Conservation (phyloP, 2,888 invertebrate species). For the Megaustenia siamemsis region DNA sequence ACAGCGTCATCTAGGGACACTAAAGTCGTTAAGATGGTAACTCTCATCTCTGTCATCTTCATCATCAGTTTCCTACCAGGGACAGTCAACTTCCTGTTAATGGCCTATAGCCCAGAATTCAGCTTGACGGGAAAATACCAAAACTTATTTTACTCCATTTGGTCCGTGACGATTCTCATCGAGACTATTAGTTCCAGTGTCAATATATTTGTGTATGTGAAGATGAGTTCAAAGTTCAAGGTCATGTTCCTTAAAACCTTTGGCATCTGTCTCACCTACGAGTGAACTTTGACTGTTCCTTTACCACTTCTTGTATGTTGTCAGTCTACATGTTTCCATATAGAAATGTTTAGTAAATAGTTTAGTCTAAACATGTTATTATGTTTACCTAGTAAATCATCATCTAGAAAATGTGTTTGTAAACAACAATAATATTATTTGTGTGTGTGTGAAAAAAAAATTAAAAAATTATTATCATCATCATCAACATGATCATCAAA, state of each 20-base stretch:
- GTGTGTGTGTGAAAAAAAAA: too few species aligned
- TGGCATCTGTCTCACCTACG: too few species aligned
- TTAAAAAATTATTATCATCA: too few species aligned
- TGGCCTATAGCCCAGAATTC: neutral
- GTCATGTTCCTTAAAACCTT: neutral
- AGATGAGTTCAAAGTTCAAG: constrained; percentile 32
- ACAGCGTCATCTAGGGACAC: neutral
- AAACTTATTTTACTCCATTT: neutral
- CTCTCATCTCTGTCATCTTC: neutral
- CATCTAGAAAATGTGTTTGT: too few species aligned
- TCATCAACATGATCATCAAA: too few species aligned
- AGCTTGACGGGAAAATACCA: neutral
- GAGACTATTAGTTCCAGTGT: constrained; percentile 15
- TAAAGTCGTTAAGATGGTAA: neutral
- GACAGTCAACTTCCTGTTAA: neutral
- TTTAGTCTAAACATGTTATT: too few species aligned
- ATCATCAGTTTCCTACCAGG: neutral
- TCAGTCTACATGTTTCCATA: too few species aligned
- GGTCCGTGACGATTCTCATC: neutral
- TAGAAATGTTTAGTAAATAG: too few species aligned
- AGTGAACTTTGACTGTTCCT: too few species aligned
- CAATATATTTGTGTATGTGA: constrained; percentile 3
- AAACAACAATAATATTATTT: too few species aligned
- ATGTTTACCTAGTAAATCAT: too few species aligned
- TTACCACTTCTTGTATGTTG: too few species aligned